phyloP scores from a whole-genome alignment of 2,113 vertebrate genomes.

The Apodemus sylvaticus region DNA sequence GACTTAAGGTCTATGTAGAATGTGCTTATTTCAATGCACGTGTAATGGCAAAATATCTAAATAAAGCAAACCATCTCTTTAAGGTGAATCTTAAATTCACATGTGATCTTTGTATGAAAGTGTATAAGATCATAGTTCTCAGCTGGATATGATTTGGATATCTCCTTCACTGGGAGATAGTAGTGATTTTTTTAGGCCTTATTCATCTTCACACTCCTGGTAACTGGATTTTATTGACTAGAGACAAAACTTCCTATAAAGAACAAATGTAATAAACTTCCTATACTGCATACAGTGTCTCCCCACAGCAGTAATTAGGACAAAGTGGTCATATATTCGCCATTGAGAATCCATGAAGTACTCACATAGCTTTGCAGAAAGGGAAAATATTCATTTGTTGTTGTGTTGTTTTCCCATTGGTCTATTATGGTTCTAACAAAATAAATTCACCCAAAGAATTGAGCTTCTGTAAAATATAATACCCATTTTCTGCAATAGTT shows the following conservation, averaged over 20 bases:
- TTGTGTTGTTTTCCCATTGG: neutral
- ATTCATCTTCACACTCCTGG: neutral
- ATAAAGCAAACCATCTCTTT: neutral
- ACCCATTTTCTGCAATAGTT: neutral
- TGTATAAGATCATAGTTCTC: neutral
- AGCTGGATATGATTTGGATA: neutral
- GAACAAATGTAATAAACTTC: neutral
- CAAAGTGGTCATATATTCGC: neutral
- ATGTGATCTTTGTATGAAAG: neutral
- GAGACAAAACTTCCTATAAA: neutral
- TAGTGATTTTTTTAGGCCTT: neutral
- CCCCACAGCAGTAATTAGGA: neutral
- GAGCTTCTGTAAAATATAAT: neutral
- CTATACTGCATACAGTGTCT: neutral
- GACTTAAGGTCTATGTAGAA: neutral
- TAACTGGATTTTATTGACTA: neutral
- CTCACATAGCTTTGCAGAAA: neutral
- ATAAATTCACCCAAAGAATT: neutral
- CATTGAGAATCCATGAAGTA: neutral
- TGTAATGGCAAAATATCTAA: neutral
- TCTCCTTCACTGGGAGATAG: rapidly evolving
- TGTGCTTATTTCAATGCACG: neutral
- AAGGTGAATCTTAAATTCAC: neutral
- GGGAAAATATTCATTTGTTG: neutral
- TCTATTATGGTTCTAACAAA: neutral